Base-by-base conservation (phyloP, 2,113 vertebrate genomes). In the Oncorhynchus gorbuscha region DNA sequence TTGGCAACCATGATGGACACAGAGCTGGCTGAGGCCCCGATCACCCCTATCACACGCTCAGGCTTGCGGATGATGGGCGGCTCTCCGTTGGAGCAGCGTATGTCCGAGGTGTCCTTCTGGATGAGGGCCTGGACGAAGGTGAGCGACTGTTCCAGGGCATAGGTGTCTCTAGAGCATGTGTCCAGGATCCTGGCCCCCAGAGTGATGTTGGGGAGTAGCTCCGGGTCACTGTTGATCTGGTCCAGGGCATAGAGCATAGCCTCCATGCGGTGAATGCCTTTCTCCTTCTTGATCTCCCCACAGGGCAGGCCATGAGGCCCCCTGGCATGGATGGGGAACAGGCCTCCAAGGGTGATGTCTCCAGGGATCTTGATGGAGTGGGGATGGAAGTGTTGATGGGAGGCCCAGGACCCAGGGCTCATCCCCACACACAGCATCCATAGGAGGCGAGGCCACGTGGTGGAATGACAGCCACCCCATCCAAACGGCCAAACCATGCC, bases 1-100 rank as follows among this genome's bases (percentile, higher is more conserved):
- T 97, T 98, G 89, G 96, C 96, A 71, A 98, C 96, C 96, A 97
- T 97, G 91, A 98, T 96, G 78, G 93, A 94, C 76, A 94, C 93
- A 0, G 93, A 97, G 70, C 96, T 98, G 76, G 94, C 97, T 0
- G 96, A 96, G 0, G 96, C 96, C 0, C 97, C 96, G 6, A 97
- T 96, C 9, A 97, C 96, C 0, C 94, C 96, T 65, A 96, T 95
- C 49, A 97, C 93, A 0, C 95, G 88, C 55, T 97, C 96, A 0
- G 96, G 96, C 32, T 94, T 94, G 9, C 93, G 83, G 75, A 94
- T 93, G 79, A 95, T 82, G 0, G 95, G 95, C 0, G 89, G 91
- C 12, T 89, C 90, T 0, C 95, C 96, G 0, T 96, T 94, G 0
- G 95, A 90, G 76, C 97, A 98, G 72, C 90, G 90, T 24, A 94